Base-by-base conservation (phyloP, 2,888 invertebrate species). In the Oligia fasciuncula region DNA sequence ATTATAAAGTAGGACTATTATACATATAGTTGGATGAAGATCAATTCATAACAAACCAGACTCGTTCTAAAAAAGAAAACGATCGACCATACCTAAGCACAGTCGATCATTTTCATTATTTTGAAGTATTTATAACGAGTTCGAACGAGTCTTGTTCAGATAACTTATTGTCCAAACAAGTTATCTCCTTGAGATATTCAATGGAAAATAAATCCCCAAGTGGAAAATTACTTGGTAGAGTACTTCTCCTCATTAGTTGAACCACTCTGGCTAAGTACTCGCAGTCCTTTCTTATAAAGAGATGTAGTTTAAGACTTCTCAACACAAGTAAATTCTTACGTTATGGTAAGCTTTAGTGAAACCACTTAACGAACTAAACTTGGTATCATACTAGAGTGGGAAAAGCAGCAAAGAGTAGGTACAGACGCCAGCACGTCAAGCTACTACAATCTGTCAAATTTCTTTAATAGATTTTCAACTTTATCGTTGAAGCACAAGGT, bases 251-350 rank as follows among this genome's bases (percentile, higher is more conserved):
- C 79, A 72, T 69, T 70, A 73, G 43, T 35, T 57, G 69, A 75
- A 76, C 46, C 73, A 71, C 83, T 84, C 72, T 49, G 54, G 43
- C 43, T 70, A 76, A 83, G 80, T 73, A 84, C 68, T 69, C 46
- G 6, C 35, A n/a, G 35, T 65, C 65, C 75, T 13, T 43, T 65
- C 40, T 80, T 51, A 40, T 57, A 73, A n/a, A 60, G 65, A 71
- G 51, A 73, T 66, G 23, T 51, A 73, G n/a, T 72, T 68, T 81
- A 35, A 69, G 51, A 70, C 35, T 63, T 57, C 19, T 19, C 35
- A 35, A 13, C 57, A 63, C n/a, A 57, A 49, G 62, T 60, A 14
- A 4, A n/a, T 11, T 11, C 4, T 49, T 49, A 17, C 8, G 14
- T 49, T 19, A 57, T 60, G 17, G 23, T 29, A 29, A 73, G 5